Conservation (phyloP, 1,140 invertebrate species). For the Diachasma alloeum region DNA sequence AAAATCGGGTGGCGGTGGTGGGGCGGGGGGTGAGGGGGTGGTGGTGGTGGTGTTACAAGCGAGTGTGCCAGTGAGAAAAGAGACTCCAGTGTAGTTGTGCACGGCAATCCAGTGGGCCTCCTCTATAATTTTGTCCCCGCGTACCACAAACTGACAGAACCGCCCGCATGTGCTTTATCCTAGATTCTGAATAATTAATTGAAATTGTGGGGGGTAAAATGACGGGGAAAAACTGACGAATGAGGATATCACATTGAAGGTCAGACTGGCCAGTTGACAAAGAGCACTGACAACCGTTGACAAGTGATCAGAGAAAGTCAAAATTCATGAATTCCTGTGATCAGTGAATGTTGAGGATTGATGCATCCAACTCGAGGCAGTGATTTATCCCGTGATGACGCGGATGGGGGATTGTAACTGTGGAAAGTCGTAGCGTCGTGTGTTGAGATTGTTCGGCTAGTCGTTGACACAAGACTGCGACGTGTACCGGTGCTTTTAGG, state of each 20-base stretch:
- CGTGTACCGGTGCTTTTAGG: too few species aligned
- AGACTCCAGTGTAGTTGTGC: conserved; percentile 30
- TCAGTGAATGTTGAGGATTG: background rate
- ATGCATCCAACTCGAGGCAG: background rate
- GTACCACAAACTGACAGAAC: background rate
- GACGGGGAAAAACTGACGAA: too few species aligned
- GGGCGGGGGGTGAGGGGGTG: too few species aligned
- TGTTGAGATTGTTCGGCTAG: background rate
- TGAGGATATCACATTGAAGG: too few species aligned
- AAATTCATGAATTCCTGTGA: background rate
- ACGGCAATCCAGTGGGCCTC: background rate
- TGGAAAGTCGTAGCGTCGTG: background rate
- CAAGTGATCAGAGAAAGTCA: background rate
- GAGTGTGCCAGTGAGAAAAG: conserved; percentile 34
- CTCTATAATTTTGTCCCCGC: background rate
- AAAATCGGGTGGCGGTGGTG: conserved; percentile 8
- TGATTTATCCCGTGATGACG: background rate
- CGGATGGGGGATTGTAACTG: background rate
- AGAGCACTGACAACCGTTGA: too few species aligned
- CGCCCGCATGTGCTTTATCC: background rate
- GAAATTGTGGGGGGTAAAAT: too few species aligned
- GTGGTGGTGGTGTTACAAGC: conserved; percentile 24
- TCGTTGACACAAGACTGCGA: background rate
- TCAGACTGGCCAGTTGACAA: background rate
- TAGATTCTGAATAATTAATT: too few species aligned